Evolutionary conservation across 2,888 invertebrate species (phyloP).

Genomic region (Luperina nickerlii): DNA sequence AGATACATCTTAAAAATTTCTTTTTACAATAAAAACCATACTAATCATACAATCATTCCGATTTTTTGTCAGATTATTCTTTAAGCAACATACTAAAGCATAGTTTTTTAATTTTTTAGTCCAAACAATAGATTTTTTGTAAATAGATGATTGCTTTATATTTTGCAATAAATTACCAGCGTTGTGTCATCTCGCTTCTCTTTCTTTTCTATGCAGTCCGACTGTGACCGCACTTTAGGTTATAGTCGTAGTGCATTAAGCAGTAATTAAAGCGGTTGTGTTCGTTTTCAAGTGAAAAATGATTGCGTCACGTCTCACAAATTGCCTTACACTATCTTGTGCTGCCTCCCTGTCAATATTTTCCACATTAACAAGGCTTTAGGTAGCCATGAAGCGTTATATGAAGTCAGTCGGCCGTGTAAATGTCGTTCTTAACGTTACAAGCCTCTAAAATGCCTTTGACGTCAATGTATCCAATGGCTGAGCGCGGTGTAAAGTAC

Average conservation of each 20-base stretch:
- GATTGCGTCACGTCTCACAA: neutral
- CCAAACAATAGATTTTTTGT: too few species aligned
- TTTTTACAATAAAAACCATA: too few species aligned
- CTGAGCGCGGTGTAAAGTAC: constrained; percentile 19
- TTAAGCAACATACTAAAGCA: too few species aligned
- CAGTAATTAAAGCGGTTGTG: neutral
- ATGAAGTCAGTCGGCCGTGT: constrained; percentile 27
- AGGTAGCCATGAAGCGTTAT: constrained; percentile 7
- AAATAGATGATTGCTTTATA: too few species aligned
- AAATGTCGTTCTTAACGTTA: constrained; percentile 39
- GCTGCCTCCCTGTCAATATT: neutral
- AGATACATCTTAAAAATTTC: too few species aligned
- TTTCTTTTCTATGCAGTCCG: too few species aligned
- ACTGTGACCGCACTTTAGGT: too few species aligned
- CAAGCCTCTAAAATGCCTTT: constrained; percentile 34
- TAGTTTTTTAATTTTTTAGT: too few species aligned
- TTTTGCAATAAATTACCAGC: too few species aligned
- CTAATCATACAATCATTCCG: too few species aligned
- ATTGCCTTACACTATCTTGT: neutral
- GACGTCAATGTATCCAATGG: constrained; percentile 27
- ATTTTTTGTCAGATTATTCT: too few species aligned
- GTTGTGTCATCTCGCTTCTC: too few species aligned
- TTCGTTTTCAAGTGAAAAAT: neutral
- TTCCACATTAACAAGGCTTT: constrained; percentile 2
- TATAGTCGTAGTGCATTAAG: neutral